Evolutionary conservation across 1,140 invertebrate genomes (phyloP).

Genomic region (Trichonephila clavipes): DNA sequence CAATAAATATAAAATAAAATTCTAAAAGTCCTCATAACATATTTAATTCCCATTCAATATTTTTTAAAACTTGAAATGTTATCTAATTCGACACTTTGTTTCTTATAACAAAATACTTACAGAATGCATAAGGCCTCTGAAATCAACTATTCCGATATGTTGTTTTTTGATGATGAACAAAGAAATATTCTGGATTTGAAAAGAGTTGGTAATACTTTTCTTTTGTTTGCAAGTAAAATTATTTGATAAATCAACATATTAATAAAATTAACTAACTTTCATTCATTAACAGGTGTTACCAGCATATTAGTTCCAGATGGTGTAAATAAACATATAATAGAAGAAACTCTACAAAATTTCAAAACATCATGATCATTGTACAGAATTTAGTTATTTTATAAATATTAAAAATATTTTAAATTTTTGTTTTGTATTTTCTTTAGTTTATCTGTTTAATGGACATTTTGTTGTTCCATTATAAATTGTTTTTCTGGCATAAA

Average conservation of each 20-base stretch:
- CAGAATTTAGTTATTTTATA: neutral
- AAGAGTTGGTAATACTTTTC: conserved; percentile 81
- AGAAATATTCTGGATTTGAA: conserved; percentile 85
- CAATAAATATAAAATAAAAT: no score
- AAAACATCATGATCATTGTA: neutral
- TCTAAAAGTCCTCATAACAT: no score
- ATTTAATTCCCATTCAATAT: no score
- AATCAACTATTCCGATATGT: conserved; percentile 85
- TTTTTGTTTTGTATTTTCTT: neutral
- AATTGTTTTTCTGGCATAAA: no score
- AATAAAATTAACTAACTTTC: neutral
- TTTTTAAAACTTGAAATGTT: no score
- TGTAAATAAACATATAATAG: conserved; percentile 47
- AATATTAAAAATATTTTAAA: neutral
- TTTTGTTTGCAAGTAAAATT: neutral
- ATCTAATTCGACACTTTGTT: neutral
- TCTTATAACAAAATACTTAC: conserved; percentile 69
- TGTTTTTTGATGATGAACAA: conserved; percentile 87
- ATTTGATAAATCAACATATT: neutral
- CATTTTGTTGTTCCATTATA: no score
- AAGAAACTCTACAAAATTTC: conserved; percentile 44
- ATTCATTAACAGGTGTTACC: conserved; percentile 56
- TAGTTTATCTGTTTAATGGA: no score
- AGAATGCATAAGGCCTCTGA: conserved; percentile 84
- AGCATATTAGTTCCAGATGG: conserved; percentile 70